Evolutionary conservation across 2,113 vertebrate species (phyloP).

Genomic region (Corapipo altera): DNA sequence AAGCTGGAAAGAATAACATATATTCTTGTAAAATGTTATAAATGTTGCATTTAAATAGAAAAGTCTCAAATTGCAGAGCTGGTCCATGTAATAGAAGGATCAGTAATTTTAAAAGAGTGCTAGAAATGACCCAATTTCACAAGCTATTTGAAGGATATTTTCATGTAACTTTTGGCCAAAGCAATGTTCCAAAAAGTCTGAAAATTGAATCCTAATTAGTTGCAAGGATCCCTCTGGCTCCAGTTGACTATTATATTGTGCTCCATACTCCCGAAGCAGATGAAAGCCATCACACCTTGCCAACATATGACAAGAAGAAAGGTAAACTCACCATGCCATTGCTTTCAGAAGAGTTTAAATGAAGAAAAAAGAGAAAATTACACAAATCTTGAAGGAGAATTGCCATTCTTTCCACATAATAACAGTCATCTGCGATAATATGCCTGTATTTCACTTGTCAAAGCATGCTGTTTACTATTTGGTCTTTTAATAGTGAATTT

Average conservation of each 20-base stretch:
- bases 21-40: slow-evolving; percentile 41
- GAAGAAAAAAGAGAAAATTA: slow-evolving; percentile 68
- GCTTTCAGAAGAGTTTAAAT: slow-evolving; percentile 69
- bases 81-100: slow-evolving; percentile 39
- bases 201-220: slow-evolving; percentile 68
- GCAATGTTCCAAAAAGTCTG: slow-evolving; percentile 52
- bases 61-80: slow-evolving; percentile 26
- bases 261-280: slow-evolving; percentile 25
- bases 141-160: slow-evolving; percentile 62
- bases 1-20: neutral
- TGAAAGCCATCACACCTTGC: slow-evolving; percentile 58
- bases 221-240: slow-evolving; percentile 34
- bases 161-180: slow-evolving; percentile 59
- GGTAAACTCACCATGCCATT: slow-evolving; percentile 60
- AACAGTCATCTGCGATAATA: slow-evolving; percentile 62
- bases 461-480: slow-evolving; percentile 64
- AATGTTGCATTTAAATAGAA: slow-evolving; percentile 58
- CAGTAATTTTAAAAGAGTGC: slow-evolving; percentile 57
- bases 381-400: slow-evolving; percentile 66
- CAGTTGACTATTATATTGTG: slow-evolving; percentile 43
- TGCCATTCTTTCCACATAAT: slow-evolving; percentile 58
- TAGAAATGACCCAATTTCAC: slow-evolving; percentile 62
- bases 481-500: slow-evolving; percentile 59
- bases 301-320: slow-evolving; percentile 63
- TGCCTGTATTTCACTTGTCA: slow-evolving; percentile 61